These are phyloP conservation scores for Lophius piscatorius DNA, from an alignment of 2,113 vertebrate genomes.

Conservation along the genomic window DNA sequence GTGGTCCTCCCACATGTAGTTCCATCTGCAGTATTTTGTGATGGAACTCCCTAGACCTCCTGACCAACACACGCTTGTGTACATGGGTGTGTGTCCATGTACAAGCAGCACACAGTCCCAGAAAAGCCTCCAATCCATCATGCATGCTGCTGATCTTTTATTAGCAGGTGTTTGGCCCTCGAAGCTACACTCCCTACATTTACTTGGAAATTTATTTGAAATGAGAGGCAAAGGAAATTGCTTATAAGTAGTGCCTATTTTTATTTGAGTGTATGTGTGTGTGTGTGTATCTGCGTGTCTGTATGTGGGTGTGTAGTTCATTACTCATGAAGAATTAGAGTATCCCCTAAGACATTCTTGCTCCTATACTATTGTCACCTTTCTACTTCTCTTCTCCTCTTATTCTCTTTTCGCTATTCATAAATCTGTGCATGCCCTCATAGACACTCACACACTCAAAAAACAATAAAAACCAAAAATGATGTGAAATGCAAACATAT, in stretches of 20 bases:
- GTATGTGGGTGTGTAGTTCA: constrained; percentile 8
- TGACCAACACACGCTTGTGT: background rate
- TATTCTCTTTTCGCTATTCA: constrained; percentile 12
- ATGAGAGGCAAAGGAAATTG: constrained; percentile 19
- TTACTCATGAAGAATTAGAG: constrained; percentile 49
- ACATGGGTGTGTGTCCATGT: constrained; percentile 5
- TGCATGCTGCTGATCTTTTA: constrained; percentile 10
- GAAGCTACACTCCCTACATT: constrained; percentile 15
- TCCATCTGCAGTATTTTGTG: constrained; percentile 55
- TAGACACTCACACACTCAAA: background rate
- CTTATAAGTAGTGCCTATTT: too few relatives aligned
- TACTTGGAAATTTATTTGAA: constrained; percentile 17
- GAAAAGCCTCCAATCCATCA: constrained; percentile 14
- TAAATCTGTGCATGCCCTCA: constrained; percentile 10
- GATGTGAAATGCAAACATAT: background rate
- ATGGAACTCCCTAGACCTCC: constrained; percentile 42
- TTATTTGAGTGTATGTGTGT: background rate
- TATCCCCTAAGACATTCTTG: constrained; percentile 42
- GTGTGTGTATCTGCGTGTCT: constrained; percentile 7
- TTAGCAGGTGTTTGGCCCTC: constrained; percentile 24
- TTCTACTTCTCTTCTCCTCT: constrained; percentile 1
- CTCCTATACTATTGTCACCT: constrained; percentile 13
- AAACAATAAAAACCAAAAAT: background rate
- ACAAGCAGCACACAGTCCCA: background rate
- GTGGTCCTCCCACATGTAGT: constrained; percentile 63